Evolutionary conservation across 2,888 invertebrate genomes (phyloP).

Genomic region (Cylindroiulus punctatus): DNA sequence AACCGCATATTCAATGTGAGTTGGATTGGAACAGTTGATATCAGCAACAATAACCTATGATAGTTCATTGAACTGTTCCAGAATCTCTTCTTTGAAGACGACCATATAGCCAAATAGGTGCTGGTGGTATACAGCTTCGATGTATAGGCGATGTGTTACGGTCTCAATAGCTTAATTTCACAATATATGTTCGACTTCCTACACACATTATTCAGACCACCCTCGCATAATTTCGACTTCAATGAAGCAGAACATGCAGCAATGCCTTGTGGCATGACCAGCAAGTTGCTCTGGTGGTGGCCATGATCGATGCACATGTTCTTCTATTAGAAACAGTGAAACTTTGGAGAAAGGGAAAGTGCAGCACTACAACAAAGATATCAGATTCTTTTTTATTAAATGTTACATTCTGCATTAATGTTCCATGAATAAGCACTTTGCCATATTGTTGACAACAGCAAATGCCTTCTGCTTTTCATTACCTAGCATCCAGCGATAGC

Average conservation of each 20-base stretch:
- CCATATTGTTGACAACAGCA: not conserved
- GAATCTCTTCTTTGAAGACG: not conserved
- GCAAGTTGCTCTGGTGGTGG: conserved; percentile 31
- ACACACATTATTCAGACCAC: conserved; percentile 42
- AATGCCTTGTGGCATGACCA: conserved; percentile 34
- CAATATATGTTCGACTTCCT: conserved; percentile 40
- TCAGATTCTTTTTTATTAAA: not conserved
- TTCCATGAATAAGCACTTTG: not conserved
- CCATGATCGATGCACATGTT: conserved; percentile 22
- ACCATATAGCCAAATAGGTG: conserved; percentile 38
- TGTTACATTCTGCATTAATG: not conserved
- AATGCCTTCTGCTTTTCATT: not conserved
- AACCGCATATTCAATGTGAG: not conserved
- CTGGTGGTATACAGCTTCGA: not conserved
- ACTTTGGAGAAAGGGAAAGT: conserved; percentile 19
- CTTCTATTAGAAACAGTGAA: conserved; percentile 1
- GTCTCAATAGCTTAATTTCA: conserved; percentile 42
- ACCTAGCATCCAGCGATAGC: not conserved
- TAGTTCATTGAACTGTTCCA: conserved; percentile 38
- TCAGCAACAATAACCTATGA: conserved; percentile 19
- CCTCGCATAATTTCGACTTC: conserved; percentile 29
- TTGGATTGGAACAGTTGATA: conserved; percentile 21
- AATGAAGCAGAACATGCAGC: conserved; percentile 31
- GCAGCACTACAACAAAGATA: not conserved
- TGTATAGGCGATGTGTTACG: conserved; percentile 37